Evolutionary conservation across 2,113 vertebrate species (phyloP).

Genomic region (cat (Felis catus)): DNA sequence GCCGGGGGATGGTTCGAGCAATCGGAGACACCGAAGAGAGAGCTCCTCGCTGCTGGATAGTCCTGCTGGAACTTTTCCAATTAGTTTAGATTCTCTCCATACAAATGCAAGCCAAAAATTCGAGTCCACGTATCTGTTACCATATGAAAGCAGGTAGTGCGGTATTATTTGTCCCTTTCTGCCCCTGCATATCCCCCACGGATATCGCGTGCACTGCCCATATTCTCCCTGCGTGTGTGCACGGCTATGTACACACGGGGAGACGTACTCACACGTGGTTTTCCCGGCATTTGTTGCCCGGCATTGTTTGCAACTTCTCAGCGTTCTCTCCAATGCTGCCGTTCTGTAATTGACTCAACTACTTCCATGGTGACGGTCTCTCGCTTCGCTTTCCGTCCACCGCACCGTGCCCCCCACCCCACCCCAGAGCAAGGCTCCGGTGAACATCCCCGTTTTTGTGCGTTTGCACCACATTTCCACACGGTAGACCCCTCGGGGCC

Average conservation of each 20-base stretch:
- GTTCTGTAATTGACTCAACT: neutral
- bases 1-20: neutral
- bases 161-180: neutral
- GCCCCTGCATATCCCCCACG: accelerated
- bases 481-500: neutral
- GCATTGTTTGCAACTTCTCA: neutral
- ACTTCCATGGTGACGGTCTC: neutral
- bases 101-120: neutral
- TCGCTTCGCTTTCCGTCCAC: neutral
- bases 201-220: accelerated
- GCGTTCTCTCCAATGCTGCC: neutral
- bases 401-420: accelerated
- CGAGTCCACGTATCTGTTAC: accelerated
- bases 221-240: accelerated
- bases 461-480: neutral
- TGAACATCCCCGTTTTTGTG: neutral
- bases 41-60: neutral
- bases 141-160: accelerated
- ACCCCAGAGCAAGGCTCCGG: accelerated
- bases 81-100: neutral
- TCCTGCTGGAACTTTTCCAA: neutral
- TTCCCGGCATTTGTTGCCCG: neutral
- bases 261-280: accelerated
- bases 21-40: neutral
- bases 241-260: accelerated